Base-by-base conservation (phyloP, 2,888 invertebrate genomes). In the Caenorhabditis becei region DNA sequence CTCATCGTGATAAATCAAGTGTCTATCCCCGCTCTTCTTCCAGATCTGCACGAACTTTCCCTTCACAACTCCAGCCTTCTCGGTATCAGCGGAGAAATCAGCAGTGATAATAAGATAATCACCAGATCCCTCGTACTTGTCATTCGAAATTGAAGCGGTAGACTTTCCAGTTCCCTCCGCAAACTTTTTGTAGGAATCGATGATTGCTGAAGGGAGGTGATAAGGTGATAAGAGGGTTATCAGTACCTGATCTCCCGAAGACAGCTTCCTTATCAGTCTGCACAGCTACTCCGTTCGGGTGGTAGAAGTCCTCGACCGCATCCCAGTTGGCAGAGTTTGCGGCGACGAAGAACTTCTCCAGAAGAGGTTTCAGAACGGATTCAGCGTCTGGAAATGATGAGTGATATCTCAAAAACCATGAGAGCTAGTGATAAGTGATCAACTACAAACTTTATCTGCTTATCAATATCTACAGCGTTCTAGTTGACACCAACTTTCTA, bases 31-130 rank as follows among this genome's bases (percentile, higher is more conserved):
- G 7, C 65, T 74, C 58, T 83, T 83, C 53, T 77, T 72, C 83
- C 83, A 83, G 61, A 83, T 83, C 41, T 83, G 83, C 35, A 83
- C 8, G 47, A 77, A 83, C 20, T 72, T 69, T 24, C 83, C 83
- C 37, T 83, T 83, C 49, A 80, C 26, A 54, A 66, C 71, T 8
- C 83, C 83, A 24, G 70, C 49, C 16, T 81, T 80, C 35, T 80
- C 80, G 24, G 80, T 75, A 2, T 70, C 58, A n/a, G 80, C 32
- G 11, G 67, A 44, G 51, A 75, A 80, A 8, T 80, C 80, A 23
- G 75, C 69, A 47, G 47, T 70, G 53, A 80, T 58, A 47, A 80
- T 41, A 0, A 80, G 75, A 18, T 58, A 80, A 35, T 75, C 75
- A 1, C 75, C 75, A 32, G 53, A 56, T 58, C 80, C 80, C 41